Evolutionary conservation across 2,888 invertebrate species (phyloP).

Genomic region (Brenthis daphne): DNA sequence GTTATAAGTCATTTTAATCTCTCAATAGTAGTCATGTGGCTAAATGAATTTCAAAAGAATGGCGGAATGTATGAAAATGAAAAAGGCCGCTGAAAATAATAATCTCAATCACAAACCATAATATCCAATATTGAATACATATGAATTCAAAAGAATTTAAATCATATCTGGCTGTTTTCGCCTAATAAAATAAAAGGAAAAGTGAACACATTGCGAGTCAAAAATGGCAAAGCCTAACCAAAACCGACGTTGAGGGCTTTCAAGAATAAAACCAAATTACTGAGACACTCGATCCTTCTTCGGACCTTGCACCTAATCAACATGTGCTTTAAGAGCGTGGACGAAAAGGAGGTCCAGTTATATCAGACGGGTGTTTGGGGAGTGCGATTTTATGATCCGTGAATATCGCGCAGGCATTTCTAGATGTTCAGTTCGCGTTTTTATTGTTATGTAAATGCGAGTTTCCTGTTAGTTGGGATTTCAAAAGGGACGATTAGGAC

Average conservation of each 20-base stretch:
- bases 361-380: conserved; percentile 67
- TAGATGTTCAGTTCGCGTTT: conserved; percentile 81
- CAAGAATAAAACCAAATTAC: conserved; percentile 61
- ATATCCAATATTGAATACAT: neutral
- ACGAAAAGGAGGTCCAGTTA: conserved; percentile 65
- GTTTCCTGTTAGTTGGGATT: conserved; percentile 81
- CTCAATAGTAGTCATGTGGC: no score
- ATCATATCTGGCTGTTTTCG: neutral
- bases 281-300: conserved; percentile 54
- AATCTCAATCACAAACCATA: neutral
- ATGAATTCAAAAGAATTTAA: conserved; percentile 1
- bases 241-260: conserved; percentile 58
- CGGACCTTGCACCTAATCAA: conserved; percentile 50
- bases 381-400: conserved; percentile 81
- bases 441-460: conserved; percentile 82
- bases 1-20: no score
- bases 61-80: no score
- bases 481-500: conserved; percentile 81
- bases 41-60: no score
- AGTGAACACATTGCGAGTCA: conserved; percentile 49
- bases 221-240: conserved; percentile 61
- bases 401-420: conserved; percentile 81
- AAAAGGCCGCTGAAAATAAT: no score
- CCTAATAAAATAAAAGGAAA: conserved; percentile 32
- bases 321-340: conserved; percentile 48